These are phyloP conservation scores for Cepaea hortensis DNA, from an alignment of 2,888 invertebrate genomes.

Conservation along the genomic window DNA sequence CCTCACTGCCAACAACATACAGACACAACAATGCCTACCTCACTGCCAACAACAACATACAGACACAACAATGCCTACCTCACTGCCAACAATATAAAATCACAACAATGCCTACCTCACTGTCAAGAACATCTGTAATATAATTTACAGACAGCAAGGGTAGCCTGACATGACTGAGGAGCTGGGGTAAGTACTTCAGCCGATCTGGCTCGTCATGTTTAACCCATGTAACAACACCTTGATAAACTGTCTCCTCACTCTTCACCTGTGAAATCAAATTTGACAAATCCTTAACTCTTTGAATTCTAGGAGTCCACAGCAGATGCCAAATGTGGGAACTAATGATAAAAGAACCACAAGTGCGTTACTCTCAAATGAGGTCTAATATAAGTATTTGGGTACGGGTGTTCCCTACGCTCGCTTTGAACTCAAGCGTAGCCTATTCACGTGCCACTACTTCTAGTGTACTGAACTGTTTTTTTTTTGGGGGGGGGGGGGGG, in stretches of 20 bases:
- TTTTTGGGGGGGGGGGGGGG: no score
- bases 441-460: no score
- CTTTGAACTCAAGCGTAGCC: no score
- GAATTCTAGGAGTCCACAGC: background rate
- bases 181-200: slow-evolving; percentile 61
- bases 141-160: slow-evolving; percentile 72
- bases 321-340: background rate
- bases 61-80: background rate
- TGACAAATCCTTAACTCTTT: background rate
- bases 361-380: no score
- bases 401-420: no score
- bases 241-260: slow-evolving; percentile 74
- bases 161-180: slow-evolving; percentile 70
- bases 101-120: slow-evolving; percentile 62
- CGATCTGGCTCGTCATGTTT: slow-evolving; percentile 63
- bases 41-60: background rate
- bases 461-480: no score
- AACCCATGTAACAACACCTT: slow-evolving; percentile 73
- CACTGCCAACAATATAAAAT: background rate
- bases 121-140: slow-evolving; percentile 74
- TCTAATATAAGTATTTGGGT: no score
- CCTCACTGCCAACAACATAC: background rate
- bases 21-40: background rate
- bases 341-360: no score
- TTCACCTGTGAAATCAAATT: slow-evolving; percentile 59